phyloP scores from a whole-genome alignment of 2,888 invertebrate genomes.

The Tortrix viridana region DNA sequence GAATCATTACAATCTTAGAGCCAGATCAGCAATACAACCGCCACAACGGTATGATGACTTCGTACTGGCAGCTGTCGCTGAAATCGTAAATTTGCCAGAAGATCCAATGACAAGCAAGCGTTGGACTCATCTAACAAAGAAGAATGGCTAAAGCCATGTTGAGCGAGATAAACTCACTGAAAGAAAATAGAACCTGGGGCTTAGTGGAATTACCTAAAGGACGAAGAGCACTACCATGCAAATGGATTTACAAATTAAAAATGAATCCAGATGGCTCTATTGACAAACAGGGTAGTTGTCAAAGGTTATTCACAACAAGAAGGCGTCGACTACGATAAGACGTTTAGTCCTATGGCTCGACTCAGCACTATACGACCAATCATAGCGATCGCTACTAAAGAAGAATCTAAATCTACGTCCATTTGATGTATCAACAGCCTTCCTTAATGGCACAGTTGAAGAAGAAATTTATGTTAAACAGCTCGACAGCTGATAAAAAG shows the following conservation, averaged over 20 bases:
- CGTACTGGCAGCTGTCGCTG: no score
- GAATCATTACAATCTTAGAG: not conserved
- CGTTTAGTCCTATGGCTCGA: slow-evolving; percentile 1
- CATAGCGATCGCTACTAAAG: not conserved
- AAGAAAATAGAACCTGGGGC: not conserved
- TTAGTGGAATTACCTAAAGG: not conserved
- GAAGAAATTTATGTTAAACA: slow-evolving; percentile 7
- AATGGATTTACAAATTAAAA: no score
- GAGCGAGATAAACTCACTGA: not conserved
- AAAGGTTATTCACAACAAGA: no score
- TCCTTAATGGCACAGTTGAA: not conserved
- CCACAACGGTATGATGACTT: not conserved
- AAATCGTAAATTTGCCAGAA: no score
- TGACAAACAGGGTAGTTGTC: no score
- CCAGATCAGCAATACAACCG: not conserved
- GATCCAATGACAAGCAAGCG: no score
- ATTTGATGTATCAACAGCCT: slow-evolving; percentile 8
- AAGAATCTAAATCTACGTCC: not conserved
- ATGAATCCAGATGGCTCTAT: no score
- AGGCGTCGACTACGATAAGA: not conserved
- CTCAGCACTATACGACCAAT: not conserved
- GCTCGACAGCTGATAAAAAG: not conserved
- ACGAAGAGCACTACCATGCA: no score
- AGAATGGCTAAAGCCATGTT: not conserved
- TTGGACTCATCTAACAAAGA: no score